Base-by-base conservation (phyloP, 2,888 invertebrate species). In the Scrobipalpa costella region DNA sequence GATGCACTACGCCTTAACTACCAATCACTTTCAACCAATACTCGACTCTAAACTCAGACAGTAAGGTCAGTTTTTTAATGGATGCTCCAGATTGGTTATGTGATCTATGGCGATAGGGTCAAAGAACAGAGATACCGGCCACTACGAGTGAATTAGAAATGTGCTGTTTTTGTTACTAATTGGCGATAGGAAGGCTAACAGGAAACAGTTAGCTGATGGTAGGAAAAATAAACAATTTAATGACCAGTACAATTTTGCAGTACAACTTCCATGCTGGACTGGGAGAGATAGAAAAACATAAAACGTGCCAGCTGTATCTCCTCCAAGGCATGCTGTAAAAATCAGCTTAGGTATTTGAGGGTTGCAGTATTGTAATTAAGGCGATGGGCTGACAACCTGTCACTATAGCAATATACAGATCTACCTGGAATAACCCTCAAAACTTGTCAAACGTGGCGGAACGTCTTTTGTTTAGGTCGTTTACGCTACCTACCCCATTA, bases 61-160 rank as follows among this genome's bases (percentile, higher is more conserved):
- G 2, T 21, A 58, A 40, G 36, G 21, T n/a, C 17, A 17, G 40
- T 13, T 58, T 58, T 58, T 36, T 15, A 58, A 19, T 58, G 17
- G 9, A 11, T 2, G 3, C 7, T 8, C 3, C 6, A 52, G 21
- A 3, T 13, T 21, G 19, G 9, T 49, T 49, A 19, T 8, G 49
- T 52, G 19, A 0, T 5, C 7, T 11, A 19, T 21, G 61, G 15
- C 57, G 36, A 71, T 73, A 79, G 82, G 90, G 90, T 90, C 90
- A 90, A 89, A 89, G 89, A 86, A 87, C 90, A 87, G 59, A 36
- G 61, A 58, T 63, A 61, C n/a, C 52, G 57, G 0, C 15, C n/a
- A 78, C 79, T 75, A 78, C 69, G 69, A 72, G 79, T 78, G 44
- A 79, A 76, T 81, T 81, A 83, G 79, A 79, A 76, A 76, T 73